Evolutionary conservation across 2,797 vertebrate genomes (phyloP).

Genomic region (Acipenser oxyrinchus): DNA sequence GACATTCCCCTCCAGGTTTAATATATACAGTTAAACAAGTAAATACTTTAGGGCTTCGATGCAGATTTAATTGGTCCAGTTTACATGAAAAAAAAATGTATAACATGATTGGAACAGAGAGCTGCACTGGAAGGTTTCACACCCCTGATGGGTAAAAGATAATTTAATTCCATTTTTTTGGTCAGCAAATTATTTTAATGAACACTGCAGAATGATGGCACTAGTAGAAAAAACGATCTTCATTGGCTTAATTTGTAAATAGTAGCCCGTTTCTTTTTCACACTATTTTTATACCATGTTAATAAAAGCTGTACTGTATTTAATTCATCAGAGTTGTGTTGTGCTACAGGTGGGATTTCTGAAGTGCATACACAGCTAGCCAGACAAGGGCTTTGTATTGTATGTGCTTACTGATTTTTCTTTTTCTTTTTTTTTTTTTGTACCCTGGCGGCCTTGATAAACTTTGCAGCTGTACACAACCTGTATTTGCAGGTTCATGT

Average conservation of each 20-base stretch:
- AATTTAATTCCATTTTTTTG: neutral
- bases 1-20: no score
- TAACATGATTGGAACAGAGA: neutral
- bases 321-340: neutral
- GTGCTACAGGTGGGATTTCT: neutral
- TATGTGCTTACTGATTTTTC: no score
- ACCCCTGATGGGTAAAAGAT: neutral
- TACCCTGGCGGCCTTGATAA: neutral
- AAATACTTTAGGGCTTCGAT: no score
- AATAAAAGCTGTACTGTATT: neutral
- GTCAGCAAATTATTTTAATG: neutral
- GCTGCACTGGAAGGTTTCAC: neutral
- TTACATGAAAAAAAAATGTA: neutral
- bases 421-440: neutral
- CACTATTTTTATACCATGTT: neutral
- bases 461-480: neutral
- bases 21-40: no score
- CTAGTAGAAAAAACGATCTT: neutral
- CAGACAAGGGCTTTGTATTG: neutral
- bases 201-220: neutral
- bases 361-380: neutral
- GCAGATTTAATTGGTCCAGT: neutral
- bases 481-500: no score
- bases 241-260: neutral
- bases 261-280: neutral